Evolutionary conservation across 2,113 vertebrate genomes (phyloP).

Genomic region (Puma concolor): DNA sequence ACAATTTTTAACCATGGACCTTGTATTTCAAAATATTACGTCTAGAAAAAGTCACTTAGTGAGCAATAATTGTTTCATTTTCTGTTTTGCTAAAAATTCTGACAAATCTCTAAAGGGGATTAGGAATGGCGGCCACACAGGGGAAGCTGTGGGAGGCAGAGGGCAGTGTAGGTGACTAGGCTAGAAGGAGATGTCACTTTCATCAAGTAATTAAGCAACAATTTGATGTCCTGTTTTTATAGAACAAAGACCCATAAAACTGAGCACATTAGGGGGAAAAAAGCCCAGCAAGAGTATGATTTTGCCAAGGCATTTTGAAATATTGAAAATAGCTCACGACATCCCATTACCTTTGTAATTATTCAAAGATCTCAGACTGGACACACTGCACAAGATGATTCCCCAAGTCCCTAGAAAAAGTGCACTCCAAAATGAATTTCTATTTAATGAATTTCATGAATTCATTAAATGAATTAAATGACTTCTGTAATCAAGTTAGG

Average conservation of each 20-base stretch:
- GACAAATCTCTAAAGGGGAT: neutral
- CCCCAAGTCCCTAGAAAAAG: neutral
- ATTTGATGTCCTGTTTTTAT: neutral
- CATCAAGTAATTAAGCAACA: neutral
- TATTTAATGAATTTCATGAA: neutral
- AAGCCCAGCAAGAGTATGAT: neutral
- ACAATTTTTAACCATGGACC: neutral
- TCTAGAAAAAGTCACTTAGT: constrained; percentile 1
- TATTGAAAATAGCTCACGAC: neutral
- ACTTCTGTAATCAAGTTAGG: neutral
- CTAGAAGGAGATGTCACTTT: neutral
- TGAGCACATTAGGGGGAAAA: neutral
- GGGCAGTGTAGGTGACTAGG: neutral
- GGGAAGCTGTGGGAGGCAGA: neutral
- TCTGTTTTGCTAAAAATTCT: neutral
- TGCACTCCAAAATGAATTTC: neutral
- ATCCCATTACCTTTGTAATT: neutral
- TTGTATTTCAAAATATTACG: neutral
- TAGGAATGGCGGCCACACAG: neutral
- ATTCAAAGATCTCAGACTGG: neutral
- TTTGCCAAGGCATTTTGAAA: constrained; percentile 6
- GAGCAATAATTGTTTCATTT: neutral
- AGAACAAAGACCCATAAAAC: neutral
- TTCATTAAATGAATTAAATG: neutral
- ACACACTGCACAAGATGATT: neutral